Base-by-base conservation (phyloP, 2,888 invertebrate species). In the Notocelia uddmanniana region DNA sequence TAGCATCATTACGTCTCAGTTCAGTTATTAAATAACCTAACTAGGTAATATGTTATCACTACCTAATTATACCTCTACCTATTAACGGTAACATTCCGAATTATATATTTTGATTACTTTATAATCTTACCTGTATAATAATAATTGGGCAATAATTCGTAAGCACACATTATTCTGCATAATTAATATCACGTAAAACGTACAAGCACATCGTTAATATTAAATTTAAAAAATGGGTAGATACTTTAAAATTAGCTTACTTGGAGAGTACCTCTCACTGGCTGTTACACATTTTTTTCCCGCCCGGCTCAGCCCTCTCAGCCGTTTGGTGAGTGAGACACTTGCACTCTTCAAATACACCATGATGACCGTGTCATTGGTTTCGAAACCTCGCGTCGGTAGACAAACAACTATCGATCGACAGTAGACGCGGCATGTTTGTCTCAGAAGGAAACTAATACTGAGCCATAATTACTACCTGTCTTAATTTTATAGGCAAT, bases 401-500 rank as follows among this genome's bases (percentile, higher is more conserved):
- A 26, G 23, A 11, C 31, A 45, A 50, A 60, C 59, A 62, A 69
- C 48, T 63, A 37, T 63, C 54, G 58, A 57, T 75, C 76, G 66
- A 74, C 68, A 5, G 15, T 41, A 79, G 76, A 85, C 85, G 81
- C 89, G 86, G 80, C 89, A 89, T 88, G 76, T 81, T 85, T 81
- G 80, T 79, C 62, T 76, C 76, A 81, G 79, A 76, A 78, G 78
- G 73, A 75, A 80, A 79, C 81, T 77, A 78, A 80, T 78, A 90
- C 88, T 89, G 85, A 79, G 74, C 79, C 78, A 78, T 78, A 79
- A 77, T 69, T 74, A 69, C 72, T 62, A 67, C 75, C 68, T 73
- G 74, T 78, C 69, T 79, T 77, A 80, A 79, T 80, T 83, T 82
- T 82, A 80, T 81, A 70, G 73, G 45, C 70, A 71, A 73, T 76